A percentile compares a stretch with the other conserved stretches of the same genome.
phyloP scores from a whole-genome alignment of 2,797 vertebrate genomes.

The Rhinophrynus dorsalis region DNA sequence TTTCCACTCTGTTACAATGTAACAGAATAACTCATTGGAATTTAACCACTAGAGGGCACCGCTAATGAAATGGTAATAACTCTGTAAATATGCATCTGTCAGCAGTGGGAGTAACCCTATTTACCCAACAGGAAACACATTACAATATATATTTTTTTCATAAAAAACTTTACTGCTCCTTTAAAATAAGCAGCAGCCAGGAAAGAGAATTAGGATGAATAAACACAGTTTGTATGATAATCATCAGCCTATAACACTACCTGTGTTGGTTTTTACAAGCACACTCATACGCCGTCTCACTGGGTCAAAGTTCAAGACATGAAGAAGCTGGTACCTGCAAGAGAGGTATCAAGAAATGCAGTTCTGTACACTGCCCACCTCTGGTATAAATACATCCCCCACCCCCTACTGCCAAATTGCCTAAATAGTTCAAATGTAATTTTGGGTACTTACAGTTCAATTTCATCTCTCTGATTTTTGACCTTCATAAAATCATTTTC shows the following conservation, averaged over 20 bases:
- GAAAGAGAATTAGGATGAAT: too few relatives aligned
- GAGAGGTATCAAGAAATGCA: background rate
- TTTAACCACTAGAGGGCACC: too few relatives aligned
- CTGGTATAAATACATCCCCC: background rate
- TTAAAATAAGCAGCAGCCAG: too few relatives aligned
- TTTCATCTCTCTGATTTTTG: conserved; percentile 82
- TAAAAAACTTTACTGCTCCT: too few relatives aligned
- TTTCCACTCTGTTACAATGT: too few relatives aligned
- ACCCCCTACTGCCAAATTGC: background rate
- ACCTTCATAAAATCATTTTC: conserved; percentile 87
- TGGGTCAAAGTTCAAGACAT: conserved; percentile 91
- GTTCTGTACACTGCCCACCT: background rate
- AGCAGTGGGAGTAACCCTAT: too few relatives aligned
- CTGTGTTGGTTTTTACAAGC: conserved; percentile 80
- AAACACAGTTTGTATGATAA: too few relatives aligned
- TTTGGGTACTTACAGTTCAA: conserved; percentile 85
- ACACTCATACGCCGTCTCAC: conserved; percentile 95
- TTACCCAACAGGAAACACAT: too few relatives aligned
- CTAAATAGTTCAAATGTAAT: background rate
- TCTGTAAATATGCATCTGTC: too few relatives aligned
- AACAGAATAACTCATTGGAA: too few relatives aligned
- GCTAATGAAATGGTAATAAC: too few relatives aligned
- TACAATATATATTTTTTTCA: too few relatives aligned
- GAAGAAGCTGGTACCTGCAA: conserved; percentile 88
- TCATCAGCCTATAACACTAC: conserved; percentile 65